A percentile compares a stretch with the other conserved stretches of the same genome.
phyloP scores from a whole-genome alignment of 2,797 vertebrate genomes.

The Scarus forsteni region DNA sequence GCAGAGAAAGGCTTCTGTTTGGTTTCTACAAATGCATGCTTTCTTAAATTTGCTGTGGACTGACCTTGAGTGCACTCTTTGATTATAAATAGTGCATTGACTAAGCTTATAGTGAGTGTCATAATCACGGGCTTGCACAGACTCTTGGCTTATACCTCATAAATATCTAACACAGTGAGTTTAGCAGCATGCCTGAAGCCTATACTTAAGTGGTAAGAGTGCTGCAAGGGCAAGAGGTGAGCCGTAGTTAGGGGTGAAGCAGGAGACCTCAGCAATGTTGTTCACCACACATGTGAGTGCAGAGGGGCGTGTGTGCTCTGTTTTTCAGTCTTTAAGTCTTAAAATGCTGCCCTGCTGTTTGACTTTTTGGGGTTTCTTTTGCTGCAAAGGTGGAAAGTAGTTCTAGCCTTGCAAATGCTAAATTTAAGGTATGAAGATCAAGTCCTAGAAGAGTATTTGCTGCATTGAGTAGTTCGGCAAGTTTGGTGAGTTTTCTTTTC shows the following conservation, averaged over 20 bases:
- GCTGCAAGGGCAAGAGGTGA: slow-evolving; percentile 64
- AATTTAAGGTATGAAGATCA: no score
- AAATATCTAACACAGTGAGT: slow-evolving; percentile 62
- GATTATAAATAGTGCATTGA: slow-evolving; percentile 29
- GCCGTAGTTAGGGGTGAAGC: slow-evolving; percentile 25
- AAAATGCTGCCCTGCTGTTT: not conserved
- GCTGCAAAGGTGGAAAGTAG: not conserved
- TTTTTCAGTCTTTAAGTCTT: not conserved
- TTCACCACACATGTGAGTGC: slow-evolving; percentile 13
- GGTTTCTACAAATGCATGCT: slow-evolving; percentile 14
- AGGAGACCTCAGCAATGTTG: slow-evolving; percentile 42
- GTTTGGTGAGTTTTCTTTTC: no score
- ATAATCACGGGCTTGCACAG: slow-evolving; percentile 47
- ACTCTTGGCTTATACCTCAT: slow-evolving; percentile 48
- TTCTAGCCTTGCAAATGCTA: not conserved
- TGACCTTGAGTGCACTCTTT: slow-evolving; percentile 31
- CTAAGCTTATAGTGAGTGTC: slow-evolving; percentile 41
- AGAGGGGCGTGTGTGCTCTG: slow-evolving; percentile 3
- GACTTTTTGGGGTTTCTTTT: slow-evolving; percentile 4
- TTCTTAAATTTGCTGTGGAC: not conserved
- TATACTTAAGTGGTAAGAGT: slow-evolving; percentile 65
- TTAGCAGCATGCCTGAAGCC: slow-evolving; percentile 54
- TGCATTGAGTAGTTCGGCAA: no score
- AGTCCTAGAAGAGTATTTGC: no score
- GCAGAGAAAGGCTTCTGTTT: slow-evolving; percentile 6